Percentiles rank a stretch among this genome's conserved stretches.
phyloP scores from a whole-genome alignment of 2,113 vertebrate species.

The Lepus timidus region DNA sequence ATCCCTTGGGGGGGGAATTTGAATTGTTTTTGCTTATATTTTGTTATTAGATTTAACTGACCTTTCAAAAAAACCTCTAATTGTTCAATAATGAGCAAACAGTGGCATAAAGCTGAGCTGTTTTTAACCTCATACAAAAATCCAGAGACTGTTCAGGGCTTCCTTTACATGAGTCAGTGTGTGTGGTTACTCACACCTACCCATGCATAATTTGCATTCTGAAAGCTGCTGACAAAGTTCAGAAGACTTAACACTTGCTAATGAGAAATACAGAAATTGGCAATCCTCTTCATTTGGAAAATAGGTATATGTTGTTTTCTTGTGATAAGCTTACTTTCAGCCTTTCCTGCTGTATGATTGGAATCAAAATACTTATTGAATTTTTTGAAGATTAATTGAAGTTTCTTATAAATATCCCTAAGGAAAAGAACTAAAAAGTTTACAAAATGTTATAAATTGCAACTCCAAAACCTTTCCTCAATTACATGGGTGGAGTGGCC shows the following conservation, averaged over 20 bases:
- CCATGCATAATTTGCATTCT: constrained; percentile 62
- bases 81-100: constrained; percentile 42
- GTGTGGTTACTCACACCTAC: neutral
- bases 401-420: neutral
- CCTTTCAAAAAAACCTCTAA: neutral
- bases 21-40: neutral
- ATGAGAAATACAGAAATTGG: neutral
- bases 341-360: neutral
- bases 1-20: neutral
- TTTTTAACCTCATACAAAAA: constrained; percentile 40
- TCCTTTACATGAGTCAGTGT: constrained; percentile 59
- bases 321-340: neutral
- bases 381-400: constrained; percentile 32
- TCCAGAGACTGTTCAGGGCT: neutral
- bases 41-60: constrained; percentile 27
- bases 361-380: neutral
- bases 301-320: neutral
- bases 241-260: constrained; percentile 49
- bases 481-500: neutral
- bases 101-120: neutral
- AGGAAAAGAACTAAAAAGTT: neutral
- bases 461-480: neutral
- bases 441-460: neutral
- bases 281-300: neutral
- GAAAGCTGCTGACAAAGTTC: constrained; percentile 21